Evolutionary conservation across 2,888 invertebrate genomes (phyloP), one percentile per base, ranked within the genome.

Genomic region (Cylindroiulus punctatus): DNA sequence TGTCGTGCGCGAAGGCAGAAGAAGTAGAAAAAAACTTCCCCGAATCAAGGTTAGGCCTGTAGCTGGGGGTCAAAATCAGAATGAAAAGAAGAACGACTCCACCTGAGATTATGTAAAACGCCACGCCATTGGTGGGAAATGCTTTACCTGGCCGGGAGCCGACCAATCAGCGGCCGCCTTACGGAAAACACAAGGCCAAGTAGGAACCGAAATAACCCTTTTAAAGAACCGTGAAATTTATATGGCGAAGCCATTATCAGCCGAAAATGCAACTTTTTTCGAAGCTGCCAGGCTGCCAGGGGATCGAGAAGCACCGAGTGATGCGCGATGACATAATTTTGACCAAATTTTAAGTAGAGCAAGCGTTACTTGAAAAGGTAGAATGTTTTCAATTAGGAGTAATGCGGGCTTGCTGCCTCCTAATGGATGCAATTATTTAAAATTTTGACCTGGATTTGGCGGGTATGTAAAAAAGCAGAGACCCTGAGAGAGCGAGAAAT

Each of bases 11-110:
- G 5, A 47, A 47, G 47, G 14, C 1, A 17, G 7, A 22, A 22
- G 8, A 57, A 17, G 17, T 14, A 57, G n/a, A 57, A 57, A 57
- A 57, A 19, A n/a, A 3, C 40, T 7, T 22, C 57, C n/a, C 57
- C 57, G 57, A 12, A 57, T 57, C 57, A 57, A 57, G 57, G 57
- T 22, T 57, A 57, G 57, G 57, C 57, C 57, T 57, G 57, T 57
- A 57, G 57, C 57, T 57, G 57, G 57, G 57, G 57, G 57, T 57
- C 57, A 57, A 57, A 57, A 57, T 19, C 57, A 57, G 57, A 57
- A 57, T 57, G 57, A 57, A 57, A 57, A 57, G 57, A 57, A 57
- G 57, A 57, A 57, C n/a, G 57, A 57, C 57, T 57, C 57, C 57
- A 57, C 57, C 57, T 57, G 57, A 22, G n/a, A 57, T 57, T 57